These are phyloP conservation scores for Sebastes trivittatus DNA, from an alignment of 2,797 vertebrate species.

Conservation along the genomic window DNA sequence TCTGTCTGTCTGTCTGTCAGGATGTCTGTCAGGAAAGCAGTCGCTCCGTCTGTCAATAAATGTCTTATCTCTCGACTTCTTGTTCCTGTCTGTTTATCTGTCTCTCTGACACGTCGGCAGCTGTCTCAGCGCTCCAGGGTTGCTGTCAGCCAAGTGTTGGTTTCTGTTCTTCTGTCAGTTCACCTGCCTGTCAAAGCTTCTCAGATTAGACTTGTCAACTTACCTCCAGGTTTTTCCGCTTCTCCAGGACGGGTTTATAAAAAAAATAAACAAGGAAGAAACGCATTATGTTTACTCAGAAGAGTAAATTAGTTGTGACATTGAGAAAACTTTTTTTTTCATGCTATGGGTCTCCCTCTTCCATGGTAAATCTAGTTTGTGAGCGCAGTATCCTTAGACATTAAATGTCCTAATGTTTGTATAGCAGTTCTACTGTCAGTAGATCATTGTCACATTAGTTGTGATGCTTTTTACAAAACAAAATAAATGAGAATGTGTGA, in stretches of 20 bases:
- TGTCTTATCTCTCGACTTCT: conserved; percentile 71
- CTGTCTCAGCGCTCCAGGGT: conserved; percentile 75
- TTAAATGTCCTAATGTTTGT: background rate
- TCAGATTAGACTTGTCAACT: conserved; percentile 77
- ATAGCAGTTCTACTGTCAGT: background rate
- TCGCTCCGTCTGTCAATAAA: conserved; percentile 73
- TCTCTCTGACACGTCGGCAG: conserved; percentile 76
- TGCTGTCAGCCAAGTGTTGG: conserved; percentile 81
- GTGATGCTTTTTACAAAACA: background rate
- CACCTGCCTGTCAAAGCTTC: conserved; percentile 74
- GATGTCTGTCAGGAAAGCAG: conserved; percentile 57
- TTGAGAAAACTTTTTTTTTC: conserved; percentile 9
- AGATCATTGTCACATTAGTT: conserved; percentile 10
- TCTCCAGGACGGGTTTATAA: conserved; percentile 74
- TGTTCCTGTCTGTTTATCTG: conserved; percentile 79
- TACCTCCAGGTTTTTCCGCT: conserved; percentile 73
- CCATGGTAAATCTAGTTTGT: conserved; percentile 1
- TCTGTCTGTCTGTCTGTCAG: conserved; percentile 70
- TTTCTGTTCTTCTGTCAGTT: conserved; percentile 81
- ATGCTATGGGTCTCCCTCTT: conserved; percentile 18
- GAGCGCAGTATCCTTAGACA: background rate
- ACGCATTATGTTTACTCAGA: conserved; percentile 46
- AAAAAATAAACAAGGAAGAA: conserved; percentile 57
- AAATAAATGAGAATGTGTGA: background rate
- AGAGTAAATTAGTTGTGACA: conserved; percentile 53